Percentiles rank a stretch among this genome's conserved stretches.
phyloP scores from a whole-genome alignment of 1,140 invertebrate genomes.

The Lepidotrigona ventralis region DNA sequence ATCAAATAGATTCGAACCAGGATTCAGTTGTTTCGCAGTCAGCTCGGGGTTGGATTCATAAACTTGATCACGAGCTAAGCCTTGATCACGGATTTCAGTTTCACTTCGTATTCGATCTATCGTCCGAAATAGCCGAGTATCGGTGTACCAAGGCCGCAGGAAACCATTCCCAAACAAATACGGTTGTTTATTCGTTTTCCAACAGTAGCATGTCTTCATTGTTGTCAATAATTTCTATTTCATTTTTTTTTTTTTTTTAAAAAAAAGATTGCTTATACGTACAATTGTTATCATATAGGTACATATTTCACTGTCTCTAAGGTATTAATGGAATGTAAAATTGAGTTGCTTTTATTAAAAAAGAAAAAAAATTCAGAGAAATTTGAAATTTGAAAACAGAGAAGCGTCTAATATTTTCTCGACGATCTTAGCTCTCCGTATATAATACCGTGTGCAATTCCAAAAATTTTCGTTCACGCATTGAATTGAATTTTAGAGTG shows the following conservation, averaged over 20 bases:
- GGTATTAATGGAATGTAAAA: not conserved
- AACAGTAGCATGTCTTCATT: constrained; percentile 4
- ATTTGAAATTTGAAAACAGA: too few relatives aligned
- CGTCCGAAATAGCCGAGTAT: constrained; percentile 68
- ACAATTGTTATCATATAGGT: not conserved
- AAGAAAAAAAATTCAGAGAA: not conserved
- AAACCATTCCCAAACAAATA: constrained; percentile 72
- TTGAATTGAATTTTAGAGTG: too few relatives aligned
- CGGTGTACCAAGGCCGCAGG: constrained; percentile 70
- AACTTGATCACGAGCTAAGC: constrained; percentile 34
- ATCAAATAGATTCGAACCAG: not conserved
- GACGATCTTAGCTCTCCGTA: not conserved
- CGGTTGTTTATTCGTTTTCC: constrained; percentile 54
- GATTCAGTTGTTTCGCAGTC: not conserved
- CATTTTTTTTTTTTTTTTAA: constrained; percentile 3
- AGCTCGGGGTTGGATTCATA: constrained; percentile 15
- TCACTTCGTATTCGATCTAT: constrained; percentile 43
- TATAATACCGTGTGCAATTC: too few relatives aligned
- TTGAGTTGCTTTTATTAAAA: not conserved
- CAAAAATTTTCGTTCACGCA: too few relatives aligned
- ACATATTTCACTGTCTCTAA: not conserved
- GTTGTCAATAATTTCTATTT: constrained; percentile 30
- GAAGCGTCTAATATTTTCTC: too few relatives aligned
- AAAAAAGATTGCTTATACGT: not conserved
- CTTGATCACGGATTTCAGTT: constrained; percentile 44